Evolutionary conservation across 1,140 invertebrate species (phyloP), one percentile per base, ranked within the genome.

Genomic region (Dendroctonus ponderosae): DNA sequence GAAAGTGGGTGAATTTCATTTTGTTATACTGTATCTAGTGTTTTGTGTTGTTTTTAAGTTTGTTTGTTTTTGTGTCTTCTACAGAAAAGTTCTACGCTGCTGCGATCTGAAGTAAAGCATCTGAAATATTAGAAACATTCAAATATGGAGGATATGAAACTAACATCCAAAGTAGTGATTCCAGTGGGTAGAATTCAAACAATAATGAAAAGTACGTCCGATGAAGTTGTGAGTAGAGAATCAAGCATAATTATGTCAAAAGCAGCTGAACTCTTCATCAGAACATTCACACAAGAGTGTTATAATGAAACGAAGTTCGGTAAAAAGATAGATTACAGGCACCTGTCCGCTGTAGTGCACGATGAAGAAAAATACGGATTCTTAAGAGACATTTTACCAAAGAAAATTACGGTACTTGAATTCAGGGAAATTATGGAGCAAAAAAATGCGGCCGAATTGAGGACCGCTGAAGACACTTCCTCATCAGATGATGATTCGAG

Each of bases 181-280:
- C 89, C 90, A 0, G 78, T 91, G 66, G 86, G 86, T 26, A 84
- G 90, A 69, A 86, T 92, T 7, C 89, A 87, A 82, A 91, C 89
- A 48, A 92, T 93, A 61, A 93, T 93, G 90, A 92, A 92, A 82
- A 91, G 90, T 79, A 91, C 90, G 3, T 90, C 90, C 42, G 89
- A 91, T 74, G 89, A 91, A 68, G 85, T 85, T 40, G 87, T 93
- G 44, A 87, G 88, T 43, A 86, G 87, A 73, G 90, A 92, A 77
- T 87, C 89, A 11, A 79, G 91, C 14, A 86, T 85, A 77, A 76
- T 89, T 60, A 86, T 90, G 51, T 85, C 87, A 7, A 88, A 87
- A 85, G 88, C 90, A 37, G 89, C 90, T 52, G 85, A 87, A 76
- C 68, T 89, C 46, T 90, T 91, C 76, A 85, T 91, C 67, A 85